These are phyloP conservation scores for Pseudochirops corinnae DNA, from an alignment of 2,797 vertebrate species.

Conservation along the genomic window DNA sequence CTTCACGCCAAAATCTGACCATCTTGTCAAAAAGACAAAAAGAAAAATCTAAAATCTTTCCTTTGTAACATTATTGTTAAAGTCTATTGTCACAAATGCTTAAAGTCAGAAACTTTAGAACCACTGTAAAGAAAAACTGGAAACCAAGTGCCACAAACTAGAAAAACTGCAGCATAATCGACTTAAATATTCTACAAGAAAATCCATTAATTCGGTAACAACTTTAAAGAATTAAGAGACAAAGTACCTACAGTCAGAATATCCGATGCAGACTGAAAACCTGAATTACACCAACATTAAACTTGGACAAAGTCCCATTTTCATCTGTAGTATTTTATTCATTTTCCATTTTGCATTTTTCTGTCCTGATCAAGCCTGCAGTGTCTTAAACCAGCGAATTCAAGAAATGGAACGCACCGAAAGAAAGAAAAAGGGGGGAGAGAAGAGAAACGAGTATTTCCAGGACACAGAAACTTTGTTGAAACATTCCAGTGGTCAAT, in stretches of 20 bases:
- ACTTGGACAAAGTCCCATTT: not conserved
- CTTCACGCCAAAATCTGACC: conserved; percentile 67
- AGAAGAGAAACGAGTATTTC: conserved; percentile 49
- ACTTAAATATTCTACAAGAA: not conserved
- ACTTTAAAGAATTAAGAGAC: not conserved
- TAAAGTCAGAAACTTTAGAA: conserved; percentile 71
- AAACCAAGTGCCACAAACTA: conserved; percentile 62
- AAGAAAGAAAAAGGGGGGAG: not conserved
- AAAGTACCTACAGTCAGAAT: not conserved
- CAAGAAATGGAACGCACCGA: conserved; percentile 8
- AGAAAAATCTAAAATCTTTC: conserved; percentile 72
- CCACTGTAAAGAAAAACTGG: not conserved
- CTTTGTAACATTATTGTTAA: conserved; percentile 75
- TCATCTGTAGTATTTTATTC: not conserved
- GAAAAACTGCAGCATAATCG: conserved; percentile 36
- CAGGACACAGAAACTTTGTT: conserved; percentile 44
- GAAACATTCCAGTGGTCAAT: conserved; percentile 25
- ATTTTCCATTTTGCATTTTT: not conserved
- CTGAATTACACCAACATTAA: not conserved
- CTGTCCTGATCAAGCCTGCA: not conserved
- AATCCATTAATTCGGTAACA: not conserved
- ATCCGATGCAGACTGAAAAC: not conserved
- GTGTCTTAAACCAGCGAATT: conserved; percentile 49
- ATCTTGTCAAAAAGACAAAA: conserved; percentile 69
- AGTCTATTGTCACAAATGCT: conserved; percentile 69